Evolutionary conservation across 2,888 invertebrate species (phyloP).

Genomic region (Sarcophaga rosellei): DNA sequence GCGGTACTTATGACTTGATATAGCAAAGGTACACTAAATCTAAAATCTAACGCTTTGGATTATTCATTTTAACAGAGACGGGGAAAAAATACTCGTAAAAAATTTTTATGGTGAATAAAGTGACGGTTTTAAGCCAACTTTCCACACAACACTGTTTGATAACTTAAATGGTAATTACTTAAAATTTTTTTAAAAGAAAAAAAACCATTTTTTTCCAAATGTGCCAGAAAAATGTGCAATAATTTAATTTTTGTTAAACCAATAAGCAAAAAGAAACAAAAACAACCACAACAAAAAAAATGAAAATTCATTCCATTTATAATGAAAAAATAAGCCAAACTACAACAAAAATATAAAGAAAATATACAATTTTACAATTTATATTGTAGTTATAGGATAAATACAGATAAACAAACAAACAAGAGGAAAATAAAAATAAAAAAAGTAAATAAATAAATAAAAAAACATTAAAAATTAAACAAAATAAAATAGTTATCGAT

Average conservation of each 20-base stretch:
- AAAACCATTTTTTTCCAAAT: background rate
- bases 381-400: constrained; percentile 40
- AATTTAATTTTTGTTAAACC: constrained; percentile 24
- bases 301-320: background rate
- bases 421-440: constrained; percentile 27
- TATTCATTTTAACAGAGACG: no score
- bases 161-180: background rate
- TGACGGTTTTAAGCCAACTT: no score
- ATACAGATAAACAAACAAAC: constrained; percentile 11
- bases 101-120: no score
- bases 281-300: constrained; percentile 3
- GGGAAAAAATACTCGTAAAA: no score
- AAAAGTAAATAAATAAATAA: constrained; percentile 9
- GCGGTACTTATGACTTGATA: no score
- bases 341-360: background rate
- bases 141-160: no score
- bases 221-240: background rate
- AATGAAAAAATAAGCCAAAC: constrained; percentile 21
- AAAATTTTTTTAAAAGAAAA: background rate
- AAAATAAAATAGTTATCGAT: constrained; percentile 23
- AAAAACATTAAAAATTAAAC: constrained; percentile 16
- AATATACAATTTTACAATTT: constrained; percentile 54
- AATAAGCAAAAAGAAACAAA: constrained; percentile 7
- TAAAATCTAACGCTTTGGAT: no score
- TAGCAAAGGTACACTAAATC: no score